These are phyloP conservation scores for Hipparchia sbordonii DNA, from an alignment of 2,888 invertebrate species.

Conservation along the genomic window DNA sequence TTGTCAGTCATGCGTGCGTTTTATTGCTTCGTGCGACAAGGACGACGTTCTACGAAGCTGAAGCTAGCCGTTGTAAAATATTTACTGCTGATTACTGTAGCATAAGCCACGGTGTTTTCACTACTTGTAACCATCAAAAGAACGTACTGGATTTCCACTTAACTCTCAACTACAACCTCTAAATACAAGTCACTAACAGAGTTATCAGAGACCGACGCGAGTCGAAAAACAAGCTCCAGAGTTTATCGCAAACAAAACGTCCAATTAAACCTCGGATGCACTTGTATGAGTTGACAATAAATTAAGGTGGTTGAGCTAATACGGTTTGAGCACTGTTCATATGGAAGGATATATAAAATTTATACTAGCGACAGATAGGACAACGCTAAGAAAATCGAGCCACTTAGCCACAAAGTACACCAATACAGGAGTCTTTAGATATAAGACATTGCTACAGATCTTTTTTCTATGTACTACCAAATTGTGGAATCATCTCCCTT, in stretches of 20 bases:
- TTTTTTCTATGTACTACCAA: no score
- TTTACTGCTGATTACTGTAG: no score
- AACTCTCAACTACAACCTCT: not conserved
- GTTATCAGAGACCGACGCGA: slow-evolving; percentile 12
- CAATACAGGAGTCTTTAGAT: no score
- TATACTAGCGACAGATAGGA: slow-evolving; percentile 23
- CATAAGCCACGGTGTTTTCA: no score
- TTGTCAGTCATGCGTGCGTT: no score
- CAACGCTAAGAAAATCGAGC: not conserved
- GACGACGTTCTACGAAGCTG: no score
- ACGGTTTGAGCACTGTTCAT: slow-evolving; percentile 43
- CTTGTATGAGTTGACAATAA: slow-evolving; percentile 45
- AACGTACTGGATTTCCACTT: not conserved
- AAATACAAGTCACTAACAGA: slow-evolving; percentile 15
- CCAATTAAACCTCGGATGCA: slow-evolving; percentile 45
- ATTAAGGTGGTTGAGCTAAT: slow-evolving; percentile 47
- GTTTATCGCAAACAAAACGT: slow-evolving; percentile 42
- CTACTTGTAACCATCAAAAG: not conserved
- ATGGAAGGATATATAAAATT: not conserved
- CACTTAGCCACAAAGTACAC: not conserved
- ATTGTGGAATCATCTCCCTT: no score
- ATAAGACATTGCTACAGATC: no score
- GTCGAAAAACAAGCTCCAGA: slow-evolving; percentile 22
- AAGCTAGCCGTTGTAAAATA: no score
- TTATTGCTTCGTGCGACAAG: no score